Conservation (phyloP, 2,797 vertebrate species). For the Carapus acus region DNA sequence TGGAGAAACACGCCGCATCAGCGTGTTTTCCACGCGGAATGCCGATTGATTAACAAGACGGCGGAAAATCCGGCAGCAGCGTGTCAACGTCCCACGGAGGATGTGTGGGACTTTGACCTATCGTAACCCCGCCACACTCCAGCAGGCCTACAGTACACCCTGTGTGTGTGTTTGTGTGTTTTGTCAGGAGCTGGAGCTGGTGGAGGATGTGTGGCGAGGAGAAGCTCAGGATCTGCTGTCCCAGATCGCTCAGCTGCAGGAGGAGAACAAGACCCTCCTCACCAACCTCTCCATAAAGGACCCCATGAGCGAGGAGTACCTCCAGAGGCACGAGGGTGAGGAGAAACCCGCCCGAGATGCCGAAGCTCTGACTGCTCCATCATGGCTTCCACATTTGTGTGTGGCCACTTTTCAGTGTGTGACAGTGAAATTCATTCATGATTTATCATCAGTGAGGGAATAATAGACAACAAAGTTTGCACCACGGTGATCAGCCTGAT, state of each 20-base stretch:
- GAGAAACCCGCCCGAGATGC: neutral
- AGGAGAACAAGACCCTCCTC: slow-evolving; percentile 92
- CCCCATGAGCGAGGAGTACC: slow-evolving; percentile 87
- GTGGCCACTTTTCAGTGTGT: no score
- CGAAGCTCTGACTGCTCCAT: no score
- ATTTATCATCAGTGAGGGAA: no score
- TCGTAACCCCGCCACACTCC: no score
- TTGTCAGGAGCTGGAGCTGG: slow-evolving; percentile 89
- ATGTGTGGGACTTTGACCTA: no score
- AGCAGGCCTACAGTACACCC: neutral
- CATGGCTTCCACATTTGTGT: no score
- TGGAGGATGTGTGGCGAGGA: slow-evolving; percentile 96
- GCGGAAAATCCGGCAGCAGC: neutral
- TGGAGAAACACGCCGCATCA: neutral
- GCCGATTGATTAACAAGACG: neutral
- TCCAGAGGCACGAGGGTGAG: slow-evolving; percentile 92
- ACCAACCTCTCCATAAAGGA: slow-evolving; percentile 88
- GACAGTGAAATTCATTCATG: no score
- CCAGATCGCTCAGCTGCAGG: slow-evolving; percentile 94
- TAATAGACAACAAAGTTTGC: no score
- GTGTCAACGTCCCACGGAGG: no score
- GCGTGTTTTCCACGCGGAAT: neutral
- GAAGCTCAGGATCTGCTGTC: slow-evolving; percentile 94
- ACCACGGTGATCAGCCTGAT: no score
- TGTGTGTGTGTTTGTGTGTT: slow-evolving; percentile 1